Base-by-base conservation (phyloP, 2,113 vertebrate genomes). In the Oryzias woworae region DNA sequence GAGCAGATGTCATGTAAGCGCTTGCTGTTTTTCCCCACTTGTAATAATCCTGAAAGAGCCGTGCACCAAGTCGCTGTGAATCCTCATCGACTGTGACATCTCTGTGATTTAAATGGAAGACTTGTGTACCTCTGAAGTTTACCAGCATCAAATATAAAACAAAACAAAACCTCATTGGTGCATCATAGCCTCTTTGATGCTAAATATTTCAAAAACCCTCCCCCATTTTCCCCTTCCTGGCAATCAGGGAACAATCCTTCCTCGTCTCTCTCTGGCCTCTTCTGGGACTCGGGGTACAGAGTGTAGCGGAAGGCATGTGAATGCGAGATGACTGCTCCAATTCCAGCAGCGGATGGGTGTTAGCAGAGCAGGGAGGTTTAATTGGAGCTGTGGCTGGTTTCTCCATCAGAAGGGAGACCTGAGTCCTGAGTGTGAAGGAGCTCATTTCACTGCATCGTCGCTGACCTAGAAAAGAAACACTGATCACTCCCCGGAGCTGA, bases 381-480 rank as follows among this genome's bases (percentile, higher is more conserved):
- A 92, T 91, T 89, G 88, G 87, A 87, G 86, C 86, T 71, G 82
- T 65, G 69, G 71, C 65, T 82, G 75, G 75, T 60, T 82, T 81
- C 57, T 83, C 77, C 70, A 73, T 81, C 48, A 7, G 66, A 64
- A 79, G 71, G 81, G 73, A 81, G 56, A 36, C 36, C 36, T 36
- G 36, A 36, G 36, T 36, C 4, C 82, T 69, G 77, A 73, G 73
- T 66, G 58, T 6, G 73, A 64, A 69, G 81, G 62, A 77, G 69
- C 70, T 90, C 85, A 83, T 83, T 58, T 76, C 86, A 63, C 85
- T 87, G 46, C 87, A 87, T 80, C 87, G 87, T 80, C 71, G 79
- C 80, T 91, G 91, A 92, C 90, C 91, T 92, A 91, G 90, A 92
- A 92, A 91, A 89, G 71, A 77, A 90, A 84, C 77, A 71, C 87